Percentiles rank a stretch among this genome's conserved stretches.
Conservation (phyloP, 2,113 vertebrate genomes). For the Lagopus muta region DNA sequence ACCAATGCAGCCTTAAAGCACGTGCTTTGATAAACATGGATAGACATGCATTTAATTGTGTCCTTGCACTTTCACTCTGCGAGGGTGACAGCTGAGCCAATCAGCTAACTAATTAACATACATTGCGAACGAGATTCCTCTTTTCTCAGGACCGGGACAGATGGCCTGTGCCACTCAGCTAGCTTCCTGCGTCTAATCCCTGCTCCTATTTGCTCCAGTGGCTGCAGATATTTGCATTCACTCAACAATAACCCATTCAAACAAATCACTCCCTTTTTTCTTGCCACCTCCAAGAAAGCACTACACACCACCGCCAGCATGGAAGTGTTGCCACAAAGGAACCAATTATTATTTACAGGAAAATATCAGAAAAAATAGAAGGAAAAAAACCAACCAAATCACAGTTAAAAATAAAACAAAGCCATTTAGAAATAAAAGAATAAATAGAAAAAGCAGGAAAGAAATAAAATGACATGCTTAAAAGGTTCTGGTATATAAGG, state of each 20-base stretch:
- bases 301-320: slow-evolving; percentile 23
- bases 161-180: slow-evolving; percentile 77
- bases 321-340: slow-evolving; percentile 60
- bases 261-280: slow-evolving; percentile 66
- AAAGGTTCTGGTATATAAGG: neutral
- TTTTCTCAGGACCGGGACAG: slow-evolving; percentile 77
- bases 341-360: slow-evolving; percentile 60
- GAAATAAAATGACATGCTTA: neutral
- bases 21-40: slow-evolving; percentile 59
- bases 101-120: slow-evolving; percentile 76
- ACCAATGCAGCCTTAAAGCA: slow-evolving; percentile 10
- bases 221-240: slow-evolving; percentile 75
- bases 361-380: slow-evolving; percentile 38
- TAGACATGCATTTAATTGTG: slow-evolving; percentile 65
- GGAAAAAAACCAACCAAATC: neutral
- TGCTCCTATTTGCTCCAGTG: slow-evolving; percentile 72
- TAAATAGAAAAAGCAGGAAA: neutral
- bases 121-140: slow-evolving; percentile 73
- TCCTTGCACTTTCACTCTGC: slow-evolving; percentile 44
- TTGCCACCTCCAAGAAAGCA: slow-evolving; percentile 63
- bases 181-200: slow-evolving; percentile 71
- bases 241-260: slow-evolving; percentile 75
- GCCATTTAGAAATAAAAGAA: neutral
- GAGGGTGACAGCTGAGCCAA: slow-evolving; percentile 76
- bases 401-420: slow-evolving; percentile 9